Percentiles rank a stretch among this genome's conserved stretches.
Conservation (phyloP, 1,140 invertebrate species). For the Eriocheir sinensis region DNA sequence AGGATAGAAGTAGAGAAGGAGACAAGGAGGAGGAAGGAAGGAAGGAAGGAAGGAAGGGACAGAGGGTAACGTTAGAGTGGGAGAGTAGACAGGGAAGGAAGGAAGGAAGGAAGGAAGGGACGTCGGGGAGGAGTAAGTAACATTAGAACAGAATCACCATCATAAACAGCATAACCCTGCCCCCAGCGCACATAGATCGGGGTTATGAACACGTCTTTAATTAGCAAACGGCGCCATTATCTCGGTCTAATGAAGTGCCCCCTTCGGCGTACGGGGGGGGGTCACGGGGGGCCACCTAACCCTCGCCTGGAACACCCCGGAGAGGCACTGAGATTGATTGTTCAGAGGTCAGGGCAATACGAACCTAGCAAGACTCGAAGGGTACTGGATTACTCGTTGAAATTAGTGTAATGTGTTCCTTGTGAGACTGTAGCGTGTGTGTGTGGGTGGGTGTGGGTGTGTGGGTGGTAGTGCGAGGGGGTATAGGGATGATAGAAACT, state of each 20-base stretch:
- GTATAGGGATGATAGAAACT: no score
- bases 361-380: neutral
- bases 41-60: neutral
- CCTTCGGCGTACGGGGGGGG: neutral
- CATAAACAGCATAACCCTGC: neutral
- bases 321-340: neutral
- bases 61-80: no score
- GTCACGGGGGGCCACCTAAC: neutral
- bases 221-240: conserved; percentile 15
- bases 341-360: neutral
- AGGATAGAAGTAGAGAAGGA: no score
- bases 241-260: neutral
- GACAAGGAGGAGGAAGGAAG: neutral
- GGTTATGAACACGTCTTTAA: neutral
- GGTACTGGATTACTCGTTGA: neutral
- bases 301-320: neutral
- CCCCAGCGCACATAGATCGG: neutral
- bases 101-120: no score
- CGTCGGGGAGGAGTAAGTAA: no score
- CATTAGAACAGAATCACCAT: neutral
- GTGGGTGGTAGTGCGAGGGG: neutral
- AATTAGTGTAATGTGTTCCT: neutral
- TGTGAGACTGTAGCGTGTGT: neutral
- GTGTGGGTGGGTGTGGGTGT: neutral
- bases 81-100: no score